Evolutionary conservation across 2,113 vertebrate species (phyloP), one percentile per base, ranked within the genome.

Genomic region (Eupsittula cactorum): DNA sequence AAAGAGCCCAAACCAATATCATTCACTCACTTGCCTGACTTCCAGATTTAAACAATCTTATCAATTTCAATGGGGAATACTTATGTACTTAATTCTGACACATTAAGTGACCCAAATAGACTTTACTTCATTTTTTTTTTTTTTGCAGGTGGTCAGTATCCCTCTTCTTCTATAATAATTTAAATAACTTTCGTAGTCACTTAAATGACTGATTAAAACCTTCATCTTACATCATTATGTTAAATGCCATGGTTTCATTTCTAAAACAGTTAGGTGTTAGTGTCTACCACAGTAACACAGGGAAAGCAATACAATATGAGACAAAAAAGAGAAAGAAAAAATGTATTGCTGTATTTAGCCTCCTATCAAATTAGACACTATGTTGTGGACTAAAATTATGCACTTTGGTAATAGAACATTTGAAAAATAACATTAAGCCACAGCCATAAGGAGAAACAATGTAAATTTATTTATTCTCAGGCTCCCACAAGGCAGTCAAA

Each of bases 391-490:
- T 90, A 37, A 75, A 94, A 87, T 71, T 63, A 85, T 37, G 62
- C 55, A 65, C 41, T 96, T 94, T 81, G 69, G 53, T 91, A 67
- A 37, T 39, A 77, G 81, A 95, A 73, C 92, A 79, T 79, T 86
- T 96, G 73, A 95, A 93, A 96, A 97, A 33, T 42, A 93, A 86
- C 53, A 94, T 95, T 93, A 96, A 94, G 95, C 18, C 39, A 79
- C 71, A 69, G n/a, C 49, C 62, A 52, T 74, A 91, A 91, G 81
- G 74, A 91, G 77, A 97, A 96, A 90, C 62, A 94, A 92, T 92
- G 63, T 92, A 94, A 95, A 92, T 94, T 31, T 92, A 52, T 94
- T 96, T 96, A 71, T 97, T 97, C 74, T 95, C n/a, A 91, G 69
- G 17, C 47, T 83, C 44, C 65, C 59, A 92, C 79, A 88, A 75